Evolutionary conservation across 2,113 vertebrate genomes (phyloP), one percentile per base, ranked within the genome.

Genomic region (Holacanthus passer): DNA sequence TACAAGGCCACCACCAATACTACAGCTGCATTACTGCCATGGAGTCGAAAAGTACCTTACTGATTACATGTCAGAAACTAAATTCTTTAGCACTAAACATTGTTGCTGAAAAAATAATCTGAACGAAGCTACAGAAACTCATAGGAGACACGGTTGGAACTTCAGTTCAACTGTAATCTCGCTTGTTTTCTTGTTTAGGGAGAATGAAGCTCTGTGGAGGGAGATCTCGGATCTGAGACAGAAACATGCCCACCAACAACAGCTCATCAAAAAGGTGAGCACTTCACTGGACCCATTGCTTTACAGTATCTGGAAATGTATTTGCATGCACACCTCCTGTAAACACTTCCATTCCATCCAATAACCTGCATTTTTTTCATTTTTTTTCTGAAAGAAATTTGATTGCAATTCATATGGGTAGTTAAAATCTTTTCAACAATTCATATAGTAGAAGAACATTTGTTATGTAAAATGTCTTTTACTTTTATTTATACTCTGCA

Each of bases 181-280:
- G 16, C 4, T 60, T n/a, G 31, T 17, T 72, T 14, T 67, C 22
- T 87, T 50, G 32, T 82, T 88, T 77, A 99, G 98, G 90, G 97
- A 99, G 86, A 99, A 99, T 80, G 98, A 99, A 90, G 96, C 97
- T 20, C 95, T 99, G 77, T 99, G 98, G 98, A 96, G 96, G 39
- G 98, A 99, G 81, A 96, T 99, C 60, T 95, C 97, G 70, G 98
- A 99, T 58, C 92, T 99, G 84, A 94, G 98, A 83, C 95, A 97
- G 90, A 99, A 98, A 88, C 97, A 99, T n/a, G 83, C 94, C 29
- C 95, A 98, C 13, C 98, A 99, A 22, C 98, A 99, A 19, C 97
- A 98, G 81, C 96, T 99, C 83, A 98, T 99, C 89, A 95, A 98
- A 75, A 97, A 99, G 96, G 98, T 98, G 31, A 79, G 77, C 0